Conservation (phyloP, 2,888 invertebrate species). For the Rotaria macrura region DNA sequence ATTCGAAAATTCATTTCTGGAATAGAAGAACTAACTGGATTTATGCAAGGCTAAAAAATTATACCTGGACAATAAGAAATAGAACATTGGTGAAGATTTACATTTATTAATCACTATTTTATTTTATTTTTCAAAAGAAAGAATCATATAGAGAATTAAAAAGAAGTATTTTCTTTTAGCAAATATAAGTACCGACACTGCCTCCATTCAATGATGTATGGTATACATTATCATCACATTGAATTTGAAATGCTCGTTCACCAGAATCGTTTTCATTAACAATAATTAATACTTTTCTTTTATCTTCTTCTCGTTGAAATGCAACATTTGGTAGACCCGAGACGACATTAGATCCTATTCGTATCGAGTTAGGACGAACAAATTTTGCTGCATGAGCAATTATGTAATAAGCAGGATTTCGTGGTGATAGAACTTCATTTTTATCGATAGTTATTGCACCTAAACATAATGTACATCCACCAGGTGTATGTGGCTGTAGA, state of each 20-base stretch:
- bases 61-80: too few species aligned
- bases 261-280: not conserved
- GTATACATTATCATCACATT: not conserved
- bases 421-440: not conserved
- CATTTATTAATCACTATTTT: too few species aligned
- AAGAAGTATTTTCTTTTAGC: not conserved
- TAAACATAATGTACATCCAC: conserved; percentile 35
- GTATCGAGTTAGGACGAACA: conserved; percentile 30
- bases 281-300: not conserved
- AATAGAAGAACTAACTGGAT: too few species aligned
- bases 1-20: too few species aligned
- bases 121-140: too few species aligned
- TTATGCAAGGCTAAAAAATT: too few species aligned
- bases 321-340: not conserved
- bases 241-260: not conserved
- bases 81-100: too few species aligned
- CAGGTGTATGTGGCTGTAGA: conserved; percentile 34
- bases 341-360: conserved; percentile 13
- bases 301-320: not conserved
- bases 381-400: conserved; percentile 36
- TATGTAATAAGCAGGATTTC: conserved; percentile 35
- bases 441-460: conserved; percentile 34
- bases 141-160: too few species aligned
- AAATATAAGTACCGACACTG: not conserved
- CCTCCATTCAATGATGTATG: not conserved